Evolutionary conservation across 2,113 vertebrate genomes (phyloP), one percentile per base, ranked within the genome.

Genomic region (Xenotilapia flavipinnis): DNA sequence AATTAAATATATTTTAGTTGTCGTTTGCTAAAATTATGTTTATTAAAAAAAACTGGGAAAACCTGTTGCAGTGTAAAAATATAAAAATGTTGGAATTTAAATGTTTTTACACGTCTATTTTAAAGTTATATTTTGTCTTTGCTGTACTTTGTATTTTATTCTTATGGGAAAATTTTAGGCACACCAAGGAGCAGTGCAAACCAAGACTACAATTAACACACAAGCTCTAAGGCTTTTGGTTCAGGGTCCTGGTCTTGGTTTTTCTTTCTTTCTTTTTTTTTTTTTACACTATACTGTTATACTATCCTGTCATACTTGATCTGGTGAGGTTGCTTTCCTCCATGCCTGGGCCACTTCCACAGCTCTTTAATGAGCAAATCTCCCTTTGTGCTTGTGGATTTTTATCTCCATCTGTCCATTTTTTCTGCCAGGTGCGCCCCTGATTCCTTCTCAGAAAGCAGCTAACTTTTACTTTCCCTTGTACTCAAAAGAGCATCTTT

Each of bases 331-430:
- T 51, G 45, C 26, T 77, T 77, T 51, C 42, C 26, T 33, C 26
- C 26, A 17, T n/a, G 73, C 17, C 26, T 33, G 73, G 73, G 26
- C 45, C 73, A 51, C 45, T 33, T 77, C 17, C 73, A 51, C 73
- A 51, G 17, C 73, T 51, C 26, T 51, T 51, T 51, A 77, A 51
- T 51, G 73, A 51, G 73, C 0, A 77, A 77, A 51, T 51, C 73
- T 77, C 45, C 42, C 23, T 77, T 77, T 51, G 45, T 77, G 73
- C 10, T 51, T 77, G 26, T 77, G 73, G 26, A 51, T 77, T 77
- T 77, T 77, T 77, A 77, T 49, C 26, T 77, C 45, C 73, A 77
- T 77, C 73, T 77, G 73, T 77, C 73, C 73, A 77, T 77, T 51
- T 77, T 51, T 77, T 77, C 73, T 73, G 45, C 45, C 73, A 77